Evolutionary conservation across 2,797 vertebrate genomes (phyloP), one percentile per base, ranked within the genome.

Genomic region (Enteromius treurensis): DNA sequence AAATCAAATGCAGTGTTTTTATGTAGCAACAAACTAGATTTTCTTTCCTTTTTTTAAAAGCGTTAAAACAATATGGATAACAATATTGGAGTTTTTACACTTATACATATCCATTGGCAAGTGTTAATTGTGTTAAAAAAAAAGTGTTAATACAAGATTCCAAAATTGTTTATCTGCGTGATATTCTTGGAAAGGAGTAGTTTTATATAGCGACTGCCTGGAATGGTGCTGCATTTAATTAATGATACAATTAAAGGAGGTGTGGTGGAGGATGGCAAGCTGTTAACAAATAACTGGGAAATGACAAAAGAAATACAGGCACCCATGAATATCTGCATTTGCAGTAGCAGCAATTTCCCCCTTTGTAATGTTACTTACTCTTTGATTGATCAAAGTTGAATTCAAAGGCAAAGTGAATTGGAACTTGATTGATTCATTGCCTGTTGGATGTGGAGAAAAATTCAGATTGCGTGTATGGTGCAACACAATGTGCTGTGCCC

Each of bases 1-100:
- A 53, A 45, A 77, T 77, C 60, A 58, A 81, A 65, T 53, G n/a
- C 23, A 9, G 15, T 64, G 23, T 53, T 81, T 81, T 51, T 64
- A 51, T 15, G 2, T 14, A 19, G 34, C 7, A 42, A 23, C 60
- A 51, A 49, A 65, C 34, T 51, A 1, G 15, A 51, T 60, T 10
- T 49, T 14, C 29, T 14, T 53, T 80, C 45, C 32, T 13, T 11
- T 37, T 75, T 55, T 9, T 17, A n/a, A 26, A 13, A 26, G 11
- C 11, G 0, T 62, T 14, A 62, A 62, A 62, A 5, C 10, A 58
- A 58, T 58, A 58, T 58, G 7, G 6, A 32, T 29, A 3, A 1
- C n/a, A 4, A 13, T 23, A n/a, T 23, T 49, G 14, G 4, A 49
- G 47, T 49, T 49, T 14, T 21, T 21, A 19, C 49, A 53, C 49